Conservation (phyloP, 1,140 invertebrate species). For the Diorhabda elongata region DNA sequence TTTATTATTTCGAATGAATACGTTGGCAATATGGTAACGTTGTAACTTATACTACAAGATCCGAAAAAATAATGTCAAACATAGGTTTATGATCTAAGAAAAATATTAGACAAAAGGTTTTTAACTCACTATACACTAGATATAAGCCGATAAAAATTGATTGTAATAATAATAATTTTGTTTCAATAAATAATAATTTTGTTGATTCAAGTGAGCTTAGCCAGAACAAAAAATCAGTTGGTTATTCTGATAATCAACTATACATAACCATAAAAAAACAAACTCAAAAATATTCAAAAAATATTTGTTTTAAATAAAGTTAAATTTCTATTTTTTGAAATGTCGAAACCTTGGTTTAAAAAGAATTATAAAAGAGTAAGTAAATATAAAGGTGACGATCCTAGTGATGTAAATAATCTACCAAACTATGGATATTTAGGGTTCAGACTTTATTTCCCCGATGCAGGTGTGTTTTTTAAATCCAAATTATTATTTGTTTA, state of each 20-base stretch:
- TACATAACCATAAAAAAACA: slow-evolving; percentile 1
- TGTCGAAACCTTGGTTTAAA: slow-evolving; percentile 15
- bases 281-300: neutral
- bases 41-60: too few relatives aligned
- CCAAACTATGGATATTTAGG: slow-evolving; percentile 13
- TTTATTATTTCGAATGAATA: too few relatives aligned
- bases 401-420: slow-evolving; percentile 11
- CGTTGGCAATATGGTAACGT: too few relatives aligned
- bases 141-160: too few relatives aligned
- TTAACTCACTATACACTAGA: too few relatives aligned
- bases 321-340: neutral
- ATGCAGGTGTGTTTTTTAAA: slow-evolving; percentile 9
- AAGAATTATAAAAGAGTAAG: slow-evolving; percentile 1
- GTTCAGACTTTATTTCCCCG: slow-evolving; percentile 16
- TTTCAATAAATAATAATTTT: too few relatives aligned
- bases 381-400: slow-evolving; percentile 4
- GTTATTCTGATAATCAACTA: neutral
- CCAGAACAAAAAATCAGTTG: too few relatives aligned
- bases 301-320: neutral
- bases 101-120: too few relatives aligned
- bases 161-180: too few relatives aligned
- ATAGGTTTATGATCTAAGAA: too few relatives aligned
- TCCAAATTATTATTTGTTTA: neutral
- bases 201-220: too few relatives aligned
- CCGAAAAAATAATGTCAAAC: too few relatives aligned